These are phyloP conservation scores for Dioctria linearis DNA, from an alignment of 2,888 invertebrate species.

Conservation along the genomic window DNA sequence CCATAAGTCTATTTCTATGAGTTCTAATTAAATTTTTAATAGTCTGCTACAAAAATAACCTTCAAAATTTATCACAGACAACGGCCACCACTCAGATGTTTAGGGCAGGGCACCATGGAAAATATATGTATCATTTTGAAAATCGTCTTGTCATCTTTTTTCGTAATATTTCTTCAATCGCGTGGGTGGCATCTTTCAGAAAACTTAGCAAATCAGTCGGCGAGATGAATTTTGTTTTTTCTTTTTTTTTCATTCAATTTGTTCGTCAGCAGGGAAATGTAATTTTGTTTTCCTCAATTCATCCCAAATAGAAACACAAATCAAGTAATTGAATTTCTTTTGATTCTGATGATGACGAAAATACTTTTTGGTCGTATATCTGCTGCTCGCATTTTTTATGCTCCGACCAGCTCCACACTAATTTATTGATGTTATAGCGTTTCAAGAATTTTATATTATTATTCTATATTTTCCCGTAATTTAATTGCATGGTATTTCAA, in stretches of 20 bases:
- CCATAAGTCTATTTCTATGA: slow-evolving; percentile 18
- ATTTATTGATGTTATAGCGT: too few relatives aligned
- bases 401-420: neutral
- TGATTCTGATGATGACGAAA: slow-evolving; percentile 1
- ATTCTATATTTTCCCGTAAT: too few relatives aligned
- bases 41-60: slow-evolving; percentile 24
- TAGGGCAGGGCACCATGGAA: slow-evolving; percentile 26
- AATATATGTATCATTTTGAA: slow-evolving; percentile 12
- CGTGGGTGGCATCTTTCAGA: slow-evolving; percentile 10
- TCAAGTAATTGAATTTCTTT: slow-evolving; percentile 32
- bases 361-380: neutral
- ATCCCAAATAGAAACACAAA: slow-evolving; percentile 16
- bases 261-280: slow-evolving; percentile 11
- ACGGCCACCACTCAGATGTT: neutral
- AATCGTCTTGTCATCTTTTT: slow-evolving; percentile 10
- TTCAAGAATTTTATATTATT: too few relatives aligned
- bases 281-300: slow-evolving; percentile 18
- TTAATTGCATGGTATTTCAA: too few relatives aligned
- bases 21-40: slow-evolving; percentile 35
- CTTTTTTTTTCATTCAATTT: slow-evolving; percentile 11
- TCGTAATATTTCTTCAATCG: slow-evolving; percentile 3
- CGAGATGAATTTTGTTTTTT: neutral
- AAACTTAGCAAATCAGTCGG: neutral
- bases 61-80: slow-evolving; percentile 26
- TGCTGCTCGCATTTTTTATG: slow-evolving; percentile 11